Conservation (phyloP, 2,113 vertebrate genomes). For the Silurus asotus region DNA sequence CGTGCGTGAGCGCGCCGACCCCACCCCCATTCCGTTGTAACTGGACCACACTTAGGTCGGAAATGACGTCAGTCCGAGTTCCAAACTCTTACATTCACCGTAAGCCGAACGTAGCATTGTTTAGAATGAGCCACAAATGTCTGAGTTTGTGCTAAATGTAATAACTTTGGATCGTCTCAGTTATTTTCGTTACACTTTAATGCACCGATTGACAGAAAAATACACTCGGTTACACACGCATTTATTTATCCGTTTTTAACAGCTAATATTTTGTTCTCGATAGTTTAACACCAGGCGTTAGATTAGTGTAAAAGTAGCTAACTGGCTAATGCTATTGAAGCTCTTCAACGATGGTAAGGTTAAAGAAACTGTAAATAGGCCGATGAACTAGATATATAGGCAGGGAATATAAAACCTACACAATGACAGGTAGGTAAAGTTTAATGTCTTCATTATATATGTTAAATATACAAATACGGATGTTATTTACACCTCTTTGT, state of each 20-base stretch:
- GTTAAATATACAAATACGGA: neutral
- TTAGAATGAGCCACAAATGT: neutral
- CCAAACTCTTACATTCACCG: neutral
- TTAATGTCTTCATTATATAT: neutral
- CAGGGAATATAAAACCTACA: neutral
- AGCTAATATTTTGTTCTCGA: neutral
- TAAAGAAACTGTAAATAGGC: neutral
- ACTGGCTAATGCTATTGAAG: neutral
- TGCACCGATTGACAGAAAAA: neutral
- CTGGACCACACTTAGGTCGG: neutral
- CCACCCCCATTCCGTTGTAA: too few relatives aligned
- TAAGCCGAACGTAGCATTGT: neutral
- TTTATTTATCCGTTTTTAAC: neutral
- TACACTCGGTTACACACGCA: neutral
- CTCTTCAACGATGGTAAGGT: neutral
- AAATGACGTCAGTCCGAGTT: neutral
- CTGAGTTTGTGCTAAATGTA: neutral
- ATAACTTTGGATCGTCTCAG: neutral
- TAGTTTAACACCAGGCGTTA: neutral
- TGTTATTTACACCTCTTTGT: neutral
- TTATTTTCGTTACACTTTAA: neutral
- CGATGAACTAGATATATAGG: neutral
- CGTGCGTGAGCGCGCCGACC: too few relatives aligned
- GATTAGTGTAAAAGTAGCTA: neutral
- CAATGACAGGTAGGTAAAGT: neutral